A percentile compares a stretch with the other conserved stretches of the same genome.
phyloP scores from a whole-genome alignment of 2,797 vertebrate genomes.

The Intellagama lesueurii region DNA sequence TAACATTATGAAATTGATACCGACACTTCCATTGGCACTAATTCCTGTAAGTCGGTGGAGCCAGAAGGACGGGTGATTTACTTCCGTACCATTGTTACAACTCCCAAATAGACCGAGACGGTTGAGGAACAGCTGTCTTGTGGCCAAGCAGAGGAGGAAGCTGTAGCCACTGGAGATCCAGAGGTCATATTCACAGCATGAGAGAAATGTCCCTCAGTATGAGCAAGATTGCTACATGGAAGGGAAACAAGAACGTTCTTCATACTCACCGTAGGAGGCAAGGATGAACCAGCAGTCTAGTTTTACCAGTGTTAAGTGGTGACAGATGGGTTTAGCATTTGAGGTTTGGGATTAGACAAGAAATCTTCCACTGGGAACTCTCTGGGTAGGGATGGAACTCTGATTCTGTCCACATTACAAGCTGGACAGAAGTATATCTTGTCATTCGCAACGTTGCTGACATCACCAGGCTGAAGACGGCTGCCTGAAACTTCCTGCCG shows the following conservation, averaged over 20 bases:
- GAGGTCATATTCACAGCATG: background rate
- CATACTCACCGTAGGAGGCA: background rate
- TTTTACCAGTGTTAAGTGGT: background rate
- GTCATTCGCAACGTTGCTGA: background rate
- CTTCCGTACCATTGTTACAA: slow-evolving; percentile 66
- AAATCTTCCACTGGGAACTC: background rate
- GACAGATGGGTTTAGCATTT: background rate
- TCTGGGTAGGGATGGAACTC: too few relatives aligned
- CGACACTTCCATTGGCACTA: slow-evolving; percentile 81
- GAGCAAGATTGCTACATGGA: background rate
- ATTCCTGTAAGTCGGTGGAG: slow-evolving; percentile 78
- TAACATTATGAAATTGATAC: slow-evolving; percentile 84
- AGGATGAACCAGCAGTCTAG: too few relatives aligned
- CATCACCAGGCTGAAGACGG: background rate
- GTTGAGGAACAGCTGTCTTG: slow-evolving; percentile 66
- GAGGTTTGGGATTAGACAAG: background rate
- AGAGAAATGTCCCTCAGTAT: background rate
- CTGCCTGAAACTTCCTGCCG: background rate
- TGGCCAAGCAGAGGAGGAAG: slow-evolving; percentile 20
- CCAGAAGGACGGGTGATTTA: slow-evolving; percentile 78
- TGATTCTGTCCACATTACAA: background rate
- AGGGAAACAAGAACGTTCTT: background rate
- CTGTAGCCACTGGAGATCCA: fast-evolving
- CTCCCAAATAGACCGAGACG: slow-evolving; percentile 75
- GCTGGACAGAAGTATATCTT: background rate